Evolutionary conservation across 2,797 vertebrate species (phyloP).

Genomic region (Cossypha caffra): DNA sequence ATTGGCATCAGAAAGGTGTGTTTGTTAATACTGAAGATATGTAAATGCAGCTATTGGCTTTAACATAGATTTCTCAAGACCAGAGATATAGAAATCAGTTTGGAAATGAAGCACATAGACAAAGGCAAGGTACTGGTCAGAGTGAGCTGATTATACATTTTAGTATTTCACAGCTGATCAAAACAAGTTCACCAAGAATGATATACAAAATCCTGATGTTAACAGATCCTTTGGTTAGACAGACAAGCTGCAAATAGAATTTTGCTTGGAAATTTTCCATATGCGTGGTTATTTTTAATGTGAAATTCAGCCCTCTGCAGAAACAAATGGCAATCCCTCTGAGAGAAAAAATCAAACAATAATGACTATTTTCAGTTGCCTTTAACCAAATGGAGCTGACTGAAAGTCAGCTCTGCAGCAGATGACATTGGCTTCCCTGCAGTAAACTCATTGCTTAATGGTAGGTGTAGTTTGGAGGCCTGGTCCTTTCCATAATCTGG

Average conservation of each 20-base stretch:
- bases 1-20: background rate
- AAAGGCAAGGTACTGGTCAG: background rate
- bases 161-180: background rate
- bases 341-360: background rate
- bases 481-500: background rate
- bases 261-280: background rate
- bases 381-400: background rate
- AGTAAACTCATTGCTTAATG: background rate
- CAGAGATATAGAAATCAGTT: background rate
- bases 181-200: background rate
- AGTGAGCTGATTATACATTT: background rate
- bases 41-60: background rate
- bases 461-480: background rate
- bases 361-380: background rate
- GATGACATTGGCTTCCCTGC: background rate
- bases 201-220: background rate
- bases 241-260: background rate
- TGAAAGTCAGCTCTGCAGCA: background rate
- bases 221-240: background rate
- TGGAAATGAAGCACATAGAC: background rate
- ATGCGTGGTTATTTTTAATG: background rate
- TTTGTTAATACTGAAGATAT: background rate
- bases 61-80: background rate
- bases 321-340: background rate
- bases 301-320: background rate